A percentile compares a stretch with the other conserved stretches of the same genome.
Conservation (phyloP, 2,888 invertebrate genomes). For the Machimus rusticus region DNA sequence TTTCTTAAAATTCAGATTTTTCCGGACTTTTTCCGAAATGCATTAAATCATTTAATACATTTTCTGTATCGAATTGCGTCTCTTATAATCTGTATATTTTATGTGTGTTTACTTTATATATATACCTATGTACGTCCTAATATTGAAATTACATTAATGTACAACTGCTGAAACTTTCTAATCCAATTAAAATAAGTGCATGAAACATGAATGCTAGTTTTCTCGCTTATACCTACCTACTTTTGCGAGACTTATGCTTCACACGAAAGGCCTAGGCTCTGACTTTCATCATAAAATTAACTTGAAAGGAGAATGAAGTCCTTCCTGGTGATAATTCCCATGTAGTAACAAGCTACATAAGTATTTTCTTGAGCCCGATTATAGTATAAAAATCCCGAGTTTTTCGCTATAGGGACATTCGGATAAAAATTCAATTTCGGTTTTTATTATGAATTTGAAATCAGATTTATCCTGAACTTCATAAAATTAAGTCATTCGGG, state of each 20-base stretch:
- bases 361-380: neutral
- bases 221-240: neutral
- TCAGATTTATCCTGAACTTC: conserved; percentile 26
- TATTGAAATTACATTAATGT: neutral
- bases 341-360: neutral
- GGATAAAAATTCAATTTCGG: neutral
- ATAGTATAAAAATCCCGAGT: neutral
- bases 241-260: neutral
- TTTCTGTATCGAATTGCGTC: too few species aligned
- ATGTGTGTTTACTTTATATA: too few species aligned
- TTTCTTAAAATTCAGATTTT: too few species aligned
- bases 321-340: neutral
- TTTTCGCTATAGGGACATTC: neutral
- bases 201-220: neutral
- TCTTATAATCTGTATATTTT: too few species aligned
- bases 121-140: too few species aligned
- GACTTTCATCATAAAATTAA: conserved; percentile 17
- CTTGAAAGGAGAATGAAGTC: conserved; percentile 1
- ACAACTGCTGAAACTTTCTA: neutral
- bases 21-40: too few species aligned
- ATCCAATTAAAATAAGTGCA: neutral
- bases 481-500: conserved; percentile 15
- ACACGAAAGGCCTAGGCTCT: neutral
- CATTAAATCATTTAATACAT: too few species aligned
- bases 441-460: conserved; percentile 21